Conservation (phyloP, 2,113 vertebrate genomes). For the Xyrauchen texanus region DNA sequence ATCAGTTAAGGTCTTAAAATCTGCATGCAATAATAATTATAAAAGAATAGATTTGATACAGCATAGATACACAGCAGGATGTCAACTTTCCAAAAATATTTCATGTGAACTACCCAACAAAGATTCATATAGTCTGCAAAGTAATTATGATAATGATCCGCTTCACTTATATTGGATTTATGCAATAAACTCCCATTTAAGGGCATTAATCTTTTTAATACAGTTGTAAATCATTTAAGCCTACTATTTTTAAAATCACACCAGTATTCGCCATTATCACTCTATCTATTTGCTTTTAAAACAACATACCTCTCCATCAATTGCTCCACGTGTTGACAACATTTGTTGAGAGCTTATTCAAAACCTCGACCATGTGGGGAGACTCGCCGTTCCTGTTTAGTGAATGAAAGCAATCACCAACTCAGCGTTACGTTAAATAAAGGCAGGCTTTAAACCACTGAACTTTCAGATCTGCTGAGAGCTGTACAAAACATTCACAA, state of each 20-base stretch:
- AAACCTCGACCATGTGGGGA: neutral
- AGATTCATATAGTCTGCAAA: too few relatives aligned
- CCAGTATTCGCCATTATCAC: too few relatives aligned
- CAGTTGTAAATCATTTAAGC: neutral
- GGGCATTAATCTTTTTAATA: neutral
- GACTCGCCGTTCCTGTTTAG: neutral
- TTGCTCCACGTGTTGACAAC: neutral
- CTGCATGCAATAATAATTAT: too few relatives aligned
- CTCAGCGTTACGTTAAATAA: conserved; percentile 57
- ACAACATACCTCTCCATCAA: neutral
- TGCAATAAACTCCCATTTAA: neutral
- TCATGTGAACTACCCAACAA: too few relatives aligned
- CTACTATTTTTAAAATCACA: neutral
- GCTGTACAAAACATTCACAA: conserved; percentile 50
- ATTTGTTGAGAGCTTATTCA: conserved; percentile 16
- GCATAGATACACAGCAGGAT: too few relatives aligned
- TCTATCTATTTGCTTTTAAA: neutral
- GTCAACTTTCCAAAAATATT: too few relatives aligned
- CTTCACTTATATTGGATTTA: too few relatives aligned
- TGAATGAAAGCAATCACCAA: conserved; percentile 56
- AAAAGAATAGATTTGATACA: too few relatives aligned
- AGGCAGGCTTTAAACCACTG: conserved; percentile 55
- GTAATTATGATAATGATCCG: too few relatives aligned
- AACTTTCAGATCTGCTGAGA: conserved; percentile 56
- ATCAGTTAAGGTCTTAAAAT: too few relatives aligned